Evolutionary conservation across 2,888 invertebrate genomes (phyloP), one percentile per base, ranked within the genome.

Genomic region (Drosophila kuntzei): DNA sequence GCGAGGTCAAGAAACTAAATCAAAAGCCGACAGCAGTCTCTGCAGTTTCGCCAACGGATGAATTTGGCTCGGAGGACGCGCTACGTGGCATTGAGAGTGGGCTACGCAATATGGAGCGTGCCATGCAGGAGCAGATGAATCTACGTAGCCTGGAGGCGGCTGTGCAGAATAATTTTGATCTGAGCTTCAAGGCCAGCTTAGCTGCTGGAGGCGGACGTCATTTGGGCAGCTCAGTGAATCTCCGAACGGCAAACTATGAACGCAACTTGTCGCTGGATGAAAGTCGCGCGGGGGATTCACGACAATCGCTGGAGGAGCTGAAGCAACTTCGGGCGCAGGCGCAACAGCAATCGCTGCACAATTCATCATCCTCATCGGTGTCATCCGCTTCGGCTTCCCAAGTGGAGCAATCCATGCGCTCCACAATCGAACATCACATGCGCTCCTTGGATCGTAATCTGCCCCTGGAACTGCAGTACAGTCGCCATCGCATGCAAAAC

Each of bases 101-200:
- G 3, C 75, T 92, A 16, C 90, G 92, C 18, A 92, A 92, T 62
- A 92, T 92, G 92, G 92, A 92, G 69, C 90, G 92, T 18, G 92
- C 92, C 57, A 92, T 92, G 92, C 92, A 92, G 76, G 92, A 92
- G 69, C 92, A 92, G 80, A 91, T 92, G 90, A 92, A 91, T 69
- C 61, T 92, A 39, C 82, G 92, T 16, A 91, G 90, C 27, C 70
- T 92, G 61, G 92, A 92, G 77, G 90, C 89, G 0, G 90, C 89
- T 2, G 85, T 83, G 36, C 89, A 88, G 43, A 89, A 89, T 53
- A 90, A 87, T 43, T 90, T 90, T 47, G 91, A 91, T 71, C 70
- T 90, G 37, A 88, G 87, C 54, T 91, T 91, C 27, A 91, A 91
- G 68, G 87, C 90, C 0, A 88, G 81, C 44, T 50, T 89, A 22